Conservation (phyloP, 2,888 invertebrate genomes). For the Pimpla rufipes region DNA sequence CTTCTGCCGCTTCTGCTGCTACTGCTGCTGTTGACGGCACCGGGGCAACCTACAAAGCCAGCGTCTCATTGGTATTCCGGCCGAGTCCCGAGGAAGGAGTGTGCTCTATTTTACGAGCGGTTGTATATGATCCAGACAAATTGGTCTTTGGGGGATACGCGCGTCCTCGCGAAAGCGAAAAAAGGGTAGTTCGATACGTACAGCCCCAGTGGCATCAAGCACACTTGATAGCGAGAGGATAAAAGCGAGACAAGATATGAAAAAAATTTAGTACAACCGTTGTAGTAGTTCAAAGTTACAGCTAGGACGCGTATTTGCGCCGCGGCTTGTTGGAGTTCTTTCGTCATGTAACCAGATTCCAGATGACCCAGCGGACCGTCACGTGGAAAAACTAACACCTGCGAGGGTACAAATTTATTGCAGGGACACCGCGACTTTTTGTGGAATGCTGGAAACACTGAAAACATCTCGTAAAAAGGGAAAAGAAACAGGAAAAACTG, state of each 20-base stretch:
- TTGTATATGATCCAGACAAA: slow-evolving; percentile 81
- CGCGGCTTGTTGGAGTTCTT: not conserved
- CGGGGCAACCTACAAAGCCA: slow-evolving; percentile 72
- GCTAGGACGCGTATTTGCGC: not conserved
- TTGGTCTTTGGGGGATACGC: slow-evolving; percentile 76
- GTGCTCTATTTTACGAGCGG: slow-evolving; percentile 81
- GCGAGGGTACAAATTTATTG: slow-evolving; percentile 9
- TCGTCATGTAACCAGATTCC: not conserved
- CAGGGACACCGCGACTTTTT: not conserved
- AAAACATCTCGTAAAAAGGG: slow-evolving; percentile 17
- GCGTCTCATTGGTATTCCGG: slow-evolving; percentile 80
- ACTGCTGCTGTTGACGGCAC: slow-evolving; percentile 69
- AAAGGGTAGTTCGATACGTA: slow-evolving; percentile 50
- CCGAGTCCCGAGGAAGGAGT: slow-evolving; percentile 72
- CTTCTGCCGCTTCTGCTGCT: slow-evolving; percentile 1
- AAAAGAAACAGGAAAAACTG: slow-evolving; percentile 2
- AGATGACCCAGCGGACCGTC: not conserved
- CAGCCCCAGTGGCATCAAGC: slow-evolving; percentile 13
- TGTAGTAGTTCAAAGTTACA: slow-evolving; percentile 4
- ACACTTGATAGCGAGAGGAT: slow-evolving; percentile 51
- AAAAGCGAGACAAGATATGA: slow-evolving; percentile 1
- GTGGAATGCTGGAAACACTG: slow-evolving; percentile 9
- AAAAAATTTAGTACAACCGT: slow-evolving; percentile 13
- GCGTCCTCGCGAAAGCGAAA: slow-evolving; percentile 56
- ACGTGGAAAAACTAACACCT: slow-evolving; percentile 1